These are phyloP conservation scores for Saimiri boliviensis DNA, from an alignment of 2,113 vertebrate genomes.

Conservation along the genomic window DNA sequence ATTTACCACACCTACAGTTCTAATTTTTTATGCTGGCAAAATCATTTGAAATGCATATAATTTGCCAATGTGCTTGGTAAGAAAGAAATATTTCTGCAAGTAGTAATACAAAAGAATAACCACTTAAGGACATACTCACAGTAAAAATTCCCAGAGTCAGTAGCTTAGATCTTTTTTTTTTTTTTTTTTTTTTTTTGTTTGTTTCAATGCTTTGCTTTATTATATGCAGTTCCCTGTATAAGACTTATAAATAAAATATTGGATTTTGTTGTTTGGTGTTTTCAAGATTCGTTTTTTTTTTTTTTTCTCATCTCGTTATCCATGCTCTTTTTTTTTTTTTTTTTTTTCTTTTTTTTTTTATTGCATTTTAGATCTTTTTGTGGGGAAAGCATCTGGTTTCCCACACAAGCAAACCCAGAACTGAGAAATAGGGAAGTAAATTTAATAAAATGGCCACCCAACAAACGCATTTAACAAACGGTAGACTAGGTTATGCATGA, in stretches of 20 bases:
- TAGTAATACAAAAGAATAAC: not conserved
- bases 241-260: constrained; percentile 32
- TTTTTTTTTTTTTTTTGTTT: no score
- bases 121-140: not conserved
- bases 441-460: not conserved
- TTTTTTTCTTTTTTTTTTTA: no score
- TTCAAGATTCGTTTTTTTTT: constrained; percentile 34
- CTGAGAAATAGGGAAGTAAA: not conserved
- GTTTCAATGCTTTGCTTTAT: not conserved
- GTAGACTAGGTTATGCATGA: not conserved
- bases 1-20: not conserved
- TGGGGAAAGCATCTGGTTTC: not conserved
- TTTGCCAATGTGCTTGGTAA: constrained; percentile 2
- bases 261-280: not conserved
- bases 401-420: not conserved
- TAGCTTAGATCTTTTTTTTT: not conserved
- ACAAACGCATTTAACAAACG: not conserved
- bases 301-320: no score
- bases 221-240: not conserved
- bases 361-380: no score
- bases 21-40: constrained; percentile 12
- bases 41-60: constrained; percentile 6
- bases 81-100: constrained; percentile 1
- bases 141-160: not conserved
- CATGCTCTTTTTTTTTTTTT: no score